A percentile compares a stretch with the other conserved stretches of the same genome.
phyloP scores from a whole-genome alignment of 2,888 invertebrate species.

The Periphyllus acericola region DNA sequence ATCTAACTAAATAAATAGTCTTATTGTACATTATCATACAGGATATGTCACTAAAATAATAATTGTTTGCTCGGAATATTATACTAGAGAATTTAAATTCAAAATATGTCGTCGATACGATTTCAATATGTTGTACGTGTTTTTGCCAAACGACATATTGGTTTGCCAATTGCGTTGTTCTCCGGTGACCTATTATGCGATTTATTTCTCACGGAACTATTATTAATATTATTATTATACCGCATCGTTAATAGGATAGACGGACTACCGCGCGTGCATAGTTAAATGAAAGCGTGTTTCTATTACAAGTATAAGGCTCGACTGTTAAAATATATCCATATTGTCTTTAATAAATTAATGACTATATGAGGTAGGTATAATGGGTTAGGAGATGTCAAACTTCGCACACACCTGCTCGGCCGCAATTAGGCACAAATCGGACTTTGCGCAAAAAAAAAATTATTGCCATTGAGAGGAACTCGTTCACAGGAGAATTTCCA shows the following conservation, averaged over 20 bases:
- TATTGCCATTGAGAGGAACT: not conserved
- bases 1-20: not conserved
- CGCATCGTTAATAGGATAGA: not conserved
- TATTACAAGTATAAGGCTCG: not conserved
- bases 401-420: not conserved
- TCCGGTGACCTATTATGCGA: conserved; percentile 32
- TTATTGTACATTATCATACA: not conserved
- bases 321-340: not conserved
- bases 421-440: not conserved
- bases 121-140: conserved; percentile 35
- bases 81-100: conserved; percentile 18
- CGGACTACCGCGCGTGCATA: not conserved
- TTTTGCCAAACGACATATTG: conserved; percentile 27
- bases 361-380: not conserved
- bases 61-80: not conserved
- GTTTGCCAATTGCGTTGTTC: conserved; percentile 30
- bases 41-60: not conserved
- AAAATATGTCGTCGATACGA: conserved; percentile 29
- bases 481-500: not conserved
- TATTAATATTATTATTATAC: not conserved
- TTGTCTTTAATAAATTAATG: not conserved
- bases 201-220: conserved; percentile 43
- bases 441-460: not conserved
- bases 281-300: not conserved
- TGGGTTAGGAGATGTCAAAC: not conserved